A percentile compares a stretch with the other conserved stretches of the same genome.
phyloP scores from a whole-genome alignment of 2,113 vertebrate genomes.

The Cyprinodon variegatus region DNA sequence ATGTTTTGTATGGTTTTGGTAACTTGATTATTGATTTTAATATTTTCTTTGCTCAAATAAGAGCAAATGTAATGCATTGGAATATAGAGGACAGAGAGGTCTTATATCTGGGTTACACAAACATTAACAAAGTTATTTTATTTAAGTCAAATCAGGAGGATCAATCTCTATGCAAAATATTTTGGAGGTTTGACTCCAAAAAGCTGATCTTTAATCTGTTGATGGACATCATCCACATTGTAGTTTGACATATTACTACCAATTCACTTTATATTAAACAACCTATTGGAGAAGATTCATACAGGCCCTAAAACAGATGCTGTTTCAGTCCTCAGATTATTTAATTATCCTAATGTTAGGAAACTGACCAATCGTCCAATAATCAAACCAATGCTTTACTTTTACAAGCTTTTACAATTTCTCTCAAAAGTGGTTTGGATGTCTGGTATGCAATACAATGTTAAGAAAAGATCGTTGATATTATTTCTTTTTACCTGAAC shows the following conservation, averaged over 20 bases:
- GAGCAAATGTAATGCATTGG: too few relatives aligned
- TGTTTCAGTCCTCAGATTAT: background rate
- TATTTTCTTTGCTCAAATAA: too few relatives aligned
- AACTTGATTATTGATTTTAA: too few relatives aligned
- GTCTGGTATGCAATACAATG: slow-evolving; percentile 15
- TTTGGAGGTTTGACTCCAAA: background rate
- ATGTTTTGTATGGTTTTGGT: too few relatives aligned
- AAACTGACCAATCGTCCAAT: background rate
- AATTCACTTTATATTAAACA: background rate
- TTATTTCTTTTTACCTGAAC: background rate
- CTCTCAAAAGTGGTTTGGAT: background rate
- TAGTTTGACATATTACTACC: background rate
- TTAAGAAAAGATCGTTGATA: background rate
- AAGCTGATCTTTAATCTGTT: too few relatives aligned
- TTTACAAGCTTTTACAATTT: background rate
- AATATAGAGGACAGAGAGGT: too few relatives aligned
- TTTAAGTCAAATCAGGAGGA: too few relatives aligned
- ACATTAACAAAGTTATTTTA: too few relatives aligned
- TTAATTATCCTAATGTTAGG: background rate
- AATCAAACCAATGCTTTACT: background rate
- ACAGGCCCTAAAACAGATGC: background rate
- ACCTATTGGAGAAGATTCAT: background rate
- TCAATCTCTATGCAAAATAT: background rate
- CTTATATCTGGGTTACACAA: too few relatives aligned
- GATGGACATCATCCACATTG: background rate